These are phyloP conservation scores for Eilema griseolum DNA, from an alignment of 2,888 invertebrate species.

Conservation along the genomic window DNA sequence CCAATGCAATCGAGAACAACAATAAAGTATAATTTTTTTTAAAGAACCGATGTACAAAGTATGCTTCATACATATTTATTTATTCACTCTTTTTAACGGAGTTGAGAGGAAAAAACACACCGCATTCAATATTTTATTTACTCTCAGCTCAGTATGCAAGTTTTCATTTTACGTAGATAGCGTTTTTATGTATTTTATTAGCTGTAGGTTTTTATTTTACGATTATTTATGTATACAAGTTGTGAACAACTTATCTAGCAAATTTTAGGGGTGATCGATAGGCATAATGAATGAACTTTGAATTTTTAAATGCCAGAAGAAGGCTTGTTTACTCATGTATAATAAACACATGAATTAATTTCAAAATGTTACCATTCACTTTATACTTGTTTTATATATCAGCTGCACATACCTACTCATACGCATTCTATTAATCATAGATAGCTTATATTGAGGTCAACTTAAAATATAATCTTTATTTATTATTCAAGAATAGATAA, in stretches of 20 bases:
- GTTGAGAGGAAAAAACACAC: too few relatives aligned
- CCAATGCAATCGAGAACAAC: conserved; percentile 24
- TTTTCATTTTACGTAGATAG: neutral
- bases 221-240: neutral
- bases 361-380: neutral
- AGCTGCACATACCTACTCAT: neutral
- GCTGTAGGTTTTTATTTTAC: too few relatives aligned
- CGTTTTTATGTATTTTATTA: too few relatives aligned
- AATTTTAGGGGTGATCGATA: too few relatives aligned
- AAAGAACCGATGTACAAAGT: neutral
- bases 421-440: neutral
- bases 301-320: neutral
- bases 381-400: neutral
- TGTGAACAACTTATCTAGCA: neutral
- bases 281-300: neutral
- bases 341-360: neutral
- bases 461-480: conserved; percentile 19
- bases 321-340: neutral
- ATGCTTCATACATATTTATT: neutral
- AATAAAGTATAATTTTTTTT: conserved; percentile 1
- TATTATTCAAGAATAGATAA: conserved; percentile 30
- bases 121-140: too few relatives aligned
- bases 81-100: neutral
- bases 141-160: too few relatives aligned
- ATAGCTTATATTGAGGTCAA: neutral